Evolutionary conservation across 2,113 vertebrate genomes (phyloP).

Genomic region (Rattus rattus): DNA sequence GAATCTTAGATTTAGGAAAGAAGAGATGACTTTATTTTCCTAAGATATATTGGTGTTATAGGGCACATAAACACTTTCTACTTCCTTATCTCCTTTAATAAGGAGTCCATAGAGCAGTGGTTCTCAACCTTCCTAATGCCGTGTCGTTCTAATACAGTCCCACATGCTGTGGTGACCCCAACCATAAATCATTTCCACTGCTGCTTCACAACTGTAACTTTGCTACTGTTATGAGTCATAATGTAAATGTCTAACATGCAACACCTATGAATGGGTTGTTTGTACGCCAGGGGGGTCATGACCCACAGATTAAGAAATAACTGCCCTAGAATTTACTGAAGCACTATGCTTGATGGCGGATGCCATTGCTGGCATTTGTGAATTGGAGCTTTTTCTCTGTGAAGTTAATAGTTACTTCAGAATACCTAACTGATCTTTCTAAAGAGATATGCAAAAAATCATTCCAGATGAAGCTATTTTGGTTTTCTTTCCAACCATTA

Average conservation of each 20-base stretch:
- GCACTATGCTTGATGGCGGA: neutral
- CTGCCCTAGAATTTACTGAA: neutral
- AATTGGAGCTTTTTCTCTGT: neutral
- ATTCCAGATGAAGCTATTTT: neutral
- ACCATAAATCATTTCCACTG: neutral
- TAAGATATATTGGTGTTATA: neutral
- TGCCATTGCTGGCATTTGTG: neutral
- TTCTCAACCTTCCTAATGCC: neutral
- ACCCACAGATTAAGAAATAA: neutral
- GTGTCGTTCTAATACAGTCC: neutral
- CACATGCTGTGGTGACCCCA: neutral
- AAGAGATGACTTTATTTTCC: neutral
- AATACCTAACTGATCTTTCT: neutral
- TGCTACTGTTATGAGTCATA: neutral
- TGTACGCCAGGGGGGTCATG: neutral
- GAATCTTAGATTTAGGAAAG: constrained; percentile 17
- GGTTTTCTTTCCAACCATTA: constrained; percentile 15
- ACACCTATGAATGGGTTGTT: neutral
- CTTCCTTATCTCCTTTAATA: neutral
- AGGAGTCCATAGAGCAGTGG: neutral
- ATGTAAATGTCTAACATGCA: neutral
- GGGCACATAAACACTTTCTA: neutral
- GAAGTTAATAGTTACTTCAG: neutral
- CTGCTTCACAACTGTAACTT: neutral
- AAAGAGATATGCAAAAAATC: constrained; percentile 23